A percentile compares a stretch with the other conserved stretches of the same genome.
These are phyloP conservation scores for Rotaria macrura DNA, from an alignment of 2,888 invertebrate species.

Conservation along the genomic window DNA sequence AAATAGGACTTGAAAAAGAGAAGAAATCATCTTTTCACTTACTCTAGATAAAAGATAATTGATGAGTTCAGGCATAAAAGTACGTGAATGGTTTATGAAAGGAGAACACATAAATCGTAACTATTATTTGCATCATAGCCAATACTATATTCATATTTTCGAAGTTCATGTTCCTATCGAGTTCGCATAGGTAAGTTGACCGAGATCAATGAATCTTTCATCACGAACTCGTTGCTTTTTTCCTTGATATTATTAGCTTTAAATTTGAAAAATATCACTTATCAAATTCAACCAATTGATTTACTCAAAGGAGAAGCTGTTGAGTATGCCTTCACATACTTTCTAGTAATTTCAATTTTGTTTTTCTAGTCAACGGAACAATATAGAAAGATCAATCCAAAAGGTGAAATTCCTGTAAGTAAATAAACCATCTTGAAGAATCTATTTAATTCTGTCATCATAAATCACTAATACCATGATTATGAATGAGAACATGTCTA, in stretches of 20 bases:
- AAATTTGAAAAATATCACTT: neutral
- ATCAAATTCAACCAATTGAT: neutral
- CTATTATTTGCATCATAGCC: neutral
- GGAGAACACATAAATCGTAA: neutral
- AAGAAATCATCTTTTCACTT: neutral
- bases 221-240: neutral
- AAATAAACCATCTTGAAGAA: too few species aligned
- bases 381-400: neutral
- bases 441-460: too few species aligned
- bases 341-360: neutral
- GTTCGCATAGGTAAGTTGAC: neutral
- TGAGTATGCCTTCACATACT: neutral
- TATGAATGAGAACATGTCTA: too few species aligned
- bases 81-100: neutral
- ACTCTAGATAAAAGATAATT: neutral
- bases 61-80: neutral
- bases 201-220: neutral
- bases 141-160: neutral
- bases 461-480: too few species aligned
- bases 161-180: neutral
- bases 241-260: neutral
- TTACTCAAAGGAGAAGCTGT: neutral
- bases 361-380: neutral
- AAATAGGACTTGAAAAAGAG: neutral
- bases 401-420: neutral